phyloP scores from a whole-genome alignment of 1,140 invertebrate genomes.

The Brachystomella parvula region DNA sequence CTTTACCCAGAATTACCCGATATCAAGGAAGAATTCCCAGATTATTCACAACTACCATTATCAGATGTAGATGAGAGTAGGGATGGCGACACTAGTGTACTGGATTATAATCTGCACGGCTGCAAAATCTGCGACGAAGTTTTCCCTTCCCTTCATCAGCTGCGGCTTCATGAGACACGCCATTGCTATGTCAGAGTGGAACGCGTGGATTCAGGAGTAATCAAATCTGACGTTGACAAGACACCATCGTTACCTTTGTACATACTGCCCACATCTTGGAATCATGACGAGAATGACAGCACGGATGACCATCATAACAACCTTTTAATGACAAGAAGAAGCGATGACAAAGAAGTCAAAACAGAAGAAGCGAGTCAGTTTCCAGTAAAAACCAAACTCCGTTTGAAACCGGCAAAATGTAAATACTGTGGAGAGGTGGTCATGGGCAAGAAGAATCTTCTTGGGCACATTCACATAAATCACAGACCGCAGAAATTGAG shows the following conservation, averaged over 20 bases:
- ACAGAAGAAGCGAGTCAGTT: too few relatives aligned
- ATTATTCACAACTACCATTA: background rate
- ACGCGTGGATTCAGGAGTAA: background rate
- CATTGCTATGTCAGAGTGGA: background rate
- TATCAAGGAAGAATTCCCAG: background rate
- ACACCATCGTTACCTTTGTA: background rate
- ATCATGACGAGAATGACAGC: background rate
- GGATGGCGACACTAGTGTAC: background rate
- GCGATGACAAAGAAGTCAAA: too few relatives aligned
- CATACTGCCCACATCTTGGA: background rate
- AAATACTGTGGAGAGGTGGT: too few relatives aligned
- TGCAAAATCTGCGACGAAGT: background rate
- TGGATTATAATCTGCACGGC: background rate
- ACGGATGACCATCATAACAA: background rate
- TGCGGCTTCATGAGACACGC: background rate
- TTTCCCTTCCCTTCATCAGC: background rate
- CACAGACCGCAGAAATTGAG: too few relatives aligned
- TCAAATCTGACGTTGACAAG: background rate
- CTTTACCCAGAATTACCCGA: background rate
- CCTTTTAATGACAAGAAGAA: background rate
- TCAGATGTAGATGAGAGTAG: background rate
- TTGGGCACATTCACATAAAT: too few relatives aligned
- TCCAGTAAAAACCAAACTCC: too few relatives aligned
- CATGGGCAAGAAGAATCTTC: too few relatives aligned
- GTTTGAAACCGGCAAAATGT: too few relatives aligned